phyloP scores from a whole-genome alignment of 2,888 invertebrate species.

The Tortrix viridana region DNA sequence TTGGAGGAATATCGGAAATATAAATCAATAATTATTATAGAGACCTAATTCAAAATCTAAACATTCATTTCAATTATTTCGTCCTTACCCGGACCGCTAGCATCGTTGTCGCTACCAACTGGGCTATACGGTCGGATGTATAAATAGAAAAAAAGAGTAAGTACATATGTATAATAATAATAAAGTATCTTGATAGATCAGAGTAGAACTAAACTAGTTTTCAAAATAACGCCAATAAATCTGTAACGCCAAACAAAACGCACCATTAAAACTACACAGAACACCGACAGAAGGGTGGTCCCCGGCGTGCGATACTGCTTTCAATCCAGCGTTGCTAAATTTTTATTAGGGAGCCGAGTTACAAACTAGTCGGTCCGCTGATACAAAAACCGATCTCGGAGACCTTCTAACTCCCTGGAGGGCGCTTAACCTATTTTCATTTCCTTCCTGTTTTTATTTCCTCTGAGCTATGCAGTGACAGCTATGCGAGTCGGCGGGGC shows the following conservation, averaged over 20 bases:
- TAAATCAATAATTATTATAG: no score
- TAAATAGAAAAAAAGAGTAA: no score
- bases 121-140: no score
- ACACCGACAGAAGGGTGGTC: slow-evolving; percentile 31
- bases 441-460: slow-evolving; percentile 68
- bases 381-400: slow-evolving; percentile 63
- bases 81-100: no score
- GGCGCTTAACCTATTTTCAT: slow-evolving; percentile 75
- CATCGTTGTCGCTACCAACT: no score
- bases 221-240: slow-evolving; percentile 10
- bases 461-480: slow-evolving; percentile 51
- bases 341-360: slow-evolving; percentile 54
- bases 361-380: slow-evolving; percentile 49
- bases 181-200: no score
- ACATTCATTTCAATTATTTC: no score
- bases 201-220: background rate
- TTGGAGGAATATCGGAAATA: no score
- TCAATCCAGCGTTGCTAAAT: slow-evolving; percentile 54
- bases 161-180: no score
- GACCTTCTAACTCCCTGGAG: slow-evolving; percentile 59
- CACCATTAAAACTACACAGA: slow-evolving; percentile 33
- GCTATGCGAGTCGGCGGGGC: slow-evolving; percentile 53
- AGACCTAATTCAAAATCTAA: no score
- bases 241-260: slow-evolving; percentile 13
- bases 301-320: slow-evolving; percentile 44